Conservation (phyloP, 2,888 invertebrate genomes). For the Boloria euphrosyne region DNA sequence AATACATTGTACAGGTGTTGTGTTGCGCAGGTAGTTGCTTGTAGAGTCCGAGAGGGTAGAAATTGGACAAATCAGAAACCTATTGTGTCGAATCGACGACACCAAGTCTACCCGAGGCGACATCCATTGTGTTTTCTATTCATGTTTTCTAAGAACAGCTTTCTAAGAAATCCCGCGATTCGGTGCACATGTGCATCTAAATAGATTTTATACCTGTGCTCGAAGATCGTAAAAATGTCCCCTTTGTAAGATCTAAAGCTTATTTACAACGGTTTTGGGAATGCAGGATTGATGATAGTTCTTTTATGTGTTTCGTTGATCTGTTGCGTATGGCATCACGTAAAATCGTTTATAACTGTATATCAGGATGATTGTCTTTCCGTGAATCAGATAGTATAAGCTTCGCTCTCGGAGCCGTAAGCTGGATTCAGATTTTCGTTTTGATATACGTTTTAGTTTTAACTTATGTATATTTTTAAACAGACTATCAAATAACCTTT, state of each 20-base stretch:
- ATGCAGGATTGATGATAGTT: slow-evolving; percentile 20
- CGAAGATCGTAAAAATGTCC: slow-evolving; percentile 29
- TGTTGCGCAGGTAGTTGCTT: slow-evolving; percentile 20
- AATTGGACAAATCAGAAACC: slow-evolving; percentile 35
- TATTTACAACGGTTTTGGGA: slow-evolving; percentile 29
- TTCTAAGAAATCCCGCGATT: slow-evolving; percentile 60
- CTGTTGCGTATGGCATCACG: slow-evolving; percentile 2
- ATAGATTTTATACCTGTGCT: slow-evolving; percentile 58
- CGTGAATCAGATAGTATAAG: background rate
- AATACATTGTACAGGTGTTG: slow-evolving; percentile 13
- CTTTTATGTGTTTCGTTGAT: slow-evolving; percentile 20
- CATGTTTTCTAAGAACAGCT: slow-evolving; percentile 30
- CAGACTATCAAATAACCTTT: too few relatives aligned
- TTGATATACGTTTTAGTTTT: background rate
- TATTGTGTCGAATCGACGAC: slow-evolving; percentile 65
- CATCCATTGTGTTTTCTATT: slow-evolving; percentile 52
- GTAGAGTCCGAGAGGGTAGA: slow-evolving; percentile 7
- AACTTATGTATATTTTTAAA: too few relatives aligned
- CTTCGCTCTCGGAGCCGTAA: background rate
- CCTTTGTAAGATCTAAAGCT: slow-evolving; percentile 28
- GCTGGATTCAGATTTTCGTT: background rate
- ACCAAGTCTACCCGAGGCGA: slow-evolving; percentile 72
- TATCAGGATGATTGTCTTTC: slow-evolving; percentile 7
- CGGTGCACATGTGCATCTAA: slow-evolving; percentile 59
- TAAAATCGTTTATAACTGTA: slow-evolving; percentile 14